Evolutionary conservation across 2,888 invertebrate genomes (phyloP).

Genomic region (Philonicus albiceps): DNA sequence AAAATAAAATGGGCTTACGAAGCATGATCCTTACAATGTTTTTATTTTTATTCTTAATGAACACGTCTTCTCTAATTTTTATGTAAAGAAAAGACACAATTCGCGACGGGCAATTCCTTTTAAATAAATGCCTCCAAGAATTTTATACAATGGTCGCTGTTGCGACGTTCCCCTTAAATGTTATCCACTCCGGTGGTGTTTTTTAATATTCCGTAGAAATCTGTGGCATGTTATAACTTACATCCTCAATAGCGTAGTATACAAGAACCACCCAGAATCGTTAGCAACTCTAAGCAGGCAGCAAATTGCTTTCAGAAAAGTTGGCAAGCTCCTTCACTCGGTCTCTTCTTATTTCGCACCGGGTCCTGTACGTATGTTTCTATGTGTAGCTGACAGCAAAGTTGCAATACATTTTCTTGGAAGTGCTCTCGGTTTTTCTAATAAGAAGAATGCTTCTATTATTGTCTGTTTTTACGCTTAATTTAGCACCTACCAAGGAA

Average conservation of each 20-base stretch:
- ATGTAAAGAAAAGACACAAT: not conserved
- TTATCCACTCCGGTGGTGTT: not conserved
- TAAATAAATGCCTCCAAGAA: not conserved
- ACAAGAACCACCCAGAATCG: not conserved
- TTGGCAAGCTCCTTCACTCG: not conserved
- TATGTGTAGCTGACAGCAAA: not conserved
- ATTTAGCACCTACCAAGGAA: not conserved
- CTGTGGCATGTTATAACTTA: not conserved
- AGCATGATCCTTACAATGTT: not conserved
- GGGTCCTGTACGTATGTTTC: not conserved
- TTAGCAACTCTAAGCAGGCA: not conserved
- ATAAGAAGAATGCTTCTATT: not conserved
- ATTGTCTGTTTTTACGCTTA: not conserved
- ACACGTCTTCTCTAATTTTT: not conserved
- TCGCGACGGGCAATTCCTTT: not conserved
- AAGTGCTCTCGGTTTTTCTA: not conserved
- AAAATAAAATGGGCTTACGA: too few species aligned
- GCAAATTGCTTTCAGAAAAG: not conserved
- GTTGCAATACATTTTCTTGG: not conserved
- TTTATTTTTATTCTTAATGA: not conserved
- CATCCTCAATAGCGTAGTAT: not conserved
- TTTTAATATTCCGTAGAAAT: not conserved
- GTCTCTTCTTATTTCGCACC: not conserved
- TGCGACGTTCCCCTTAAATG: not conserved
- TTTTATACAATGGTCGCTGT: not conserved